These are phyloP conservation scores for Zosterops hypoxanthus DNA, from an alignment of 2,113 vertebrate genomes.

Conservation along the genomic window DNA sequence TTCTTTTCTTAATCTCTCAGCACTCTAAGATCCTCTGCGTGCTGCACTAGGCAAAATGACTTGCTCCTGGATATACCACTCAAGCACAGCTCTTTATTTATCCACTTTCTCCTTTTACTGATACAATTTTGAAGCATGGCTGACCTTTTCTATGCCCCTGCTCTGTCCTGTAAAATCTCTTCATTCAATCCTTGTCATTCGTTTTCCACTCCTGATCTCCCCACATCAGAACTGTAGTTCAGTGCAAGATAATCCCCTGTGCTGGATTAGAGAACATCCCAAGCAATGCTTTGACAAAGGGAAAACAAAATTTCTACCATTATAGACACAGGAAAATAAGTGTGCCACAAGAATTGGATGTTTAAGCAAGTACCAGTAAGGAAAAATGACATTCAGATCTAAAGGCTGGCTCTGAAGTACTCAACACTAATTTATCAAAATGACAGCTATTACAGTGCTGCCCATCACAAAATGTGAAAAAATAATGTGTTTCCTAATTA, in stretches of 20 bases:
- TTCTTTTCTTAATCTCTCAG: background rate
- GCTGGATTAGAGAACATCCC: background rate
- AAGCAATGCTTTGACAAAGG: background rate
- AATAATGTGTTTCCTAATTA: background rate
- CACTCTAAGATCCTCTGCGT: background rate
- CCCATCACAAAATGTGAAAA: background rate
- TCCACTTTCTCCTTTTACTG: slow-evolving; percentile 7
- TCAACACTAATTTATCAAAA: background rate
- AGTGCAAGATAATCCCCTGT: background rate
- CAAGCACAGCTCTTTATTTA: slow-evolving; percentile 2
- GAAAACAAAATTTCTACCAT: background rate
- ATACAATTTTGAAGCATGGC: background rate
- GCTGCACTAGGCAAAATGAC: background rate
- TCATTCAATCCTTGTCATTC: background rate
- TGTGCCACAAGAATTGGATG: background rate
- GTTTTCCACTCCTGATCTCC: background rate
- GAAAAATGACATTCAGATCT: background rate
- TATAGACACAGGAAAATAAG: background rate
- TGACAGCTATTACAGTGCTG: background rate
- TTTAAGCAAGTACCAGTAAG: background rate
- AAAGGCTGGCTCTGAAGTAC: background rate
- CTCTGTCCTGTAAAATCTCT: slow-evolving; percentile 5
- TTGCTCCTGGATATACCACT: background rate
- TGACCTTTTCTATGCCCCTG: background rate
- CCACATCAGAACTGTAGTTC: background rate